These are phyloP conservation scores for Oikopleura albicans DNA, from an alignment of 23 tunicate genomes.

Conservation along the genomic window DNA sequence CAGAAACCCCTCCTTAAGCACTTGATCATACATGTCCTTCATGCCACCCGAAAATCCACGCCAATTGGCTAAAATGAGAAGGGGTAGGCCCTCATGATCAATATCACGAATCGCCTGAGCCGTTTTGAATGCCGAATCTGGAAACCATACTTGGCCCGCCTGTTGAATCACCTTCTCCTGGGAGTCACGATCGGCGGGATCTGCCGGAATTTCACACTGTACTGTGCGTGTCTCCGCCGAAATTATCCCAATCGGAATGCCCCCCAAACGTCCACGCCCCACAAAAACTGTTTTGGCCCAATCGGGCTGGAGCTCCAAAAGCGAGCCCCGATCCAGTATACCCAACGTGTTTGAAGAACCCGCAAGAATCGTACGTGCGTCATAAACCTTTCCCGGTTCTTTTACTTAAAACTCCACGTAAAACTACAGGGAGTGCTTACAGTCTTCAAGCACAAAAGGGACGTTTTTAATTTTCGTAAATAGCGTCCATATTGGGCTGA, in stretches of 20 bases:
- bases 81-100: slow-evolving; percentile 80
- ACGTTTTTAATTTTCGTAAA: too few relatives aligned
- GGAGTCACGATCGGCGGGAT: slow-evolving; percentile 83
- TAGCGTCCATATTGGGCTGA: too few relatives aligned
- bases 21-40: slow-evolving; percentile 41
- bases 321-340: slow-evolving; percentile 67
- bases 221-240: slow-evolving; percentile 89
- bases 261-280: slow-evolving; percentile 86
- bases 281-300: slow-evolving; percentile 93
- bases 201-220: slow-evolving; percentile 78
- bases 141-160: slow-evolving; percentile 99
- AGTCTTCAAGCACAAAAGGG: too few relatives aligned
- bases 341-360: slow-evolving; percentile 20
- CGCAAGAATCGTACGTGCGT: slow-evolving; percentile 48
- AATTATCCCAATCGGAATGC: slow-evolving; percentile 83
- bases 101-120: slow-evolving; percentile 92
- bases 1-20: too few relatives aligned
- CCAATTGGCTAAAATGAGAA: slow-evolving; percentile 97
- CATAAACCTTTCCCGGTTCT: slow-evolving; percentile 37
- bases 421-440: too few relatives aligned
- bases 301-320: slow-evolving; percentile 63
- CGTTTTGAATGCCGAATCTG: slow-evolving; percentile 95
- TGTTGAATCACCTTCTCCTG: slow-evolving; percentile 60
- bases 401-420: too few relatives aligned
- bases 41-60: slow-evolving; percentile 98